Evolutionary conservation across 2,113 vertebrate species (phyloP).

Genomic region (Pachypanchax playfairii): DNA sequence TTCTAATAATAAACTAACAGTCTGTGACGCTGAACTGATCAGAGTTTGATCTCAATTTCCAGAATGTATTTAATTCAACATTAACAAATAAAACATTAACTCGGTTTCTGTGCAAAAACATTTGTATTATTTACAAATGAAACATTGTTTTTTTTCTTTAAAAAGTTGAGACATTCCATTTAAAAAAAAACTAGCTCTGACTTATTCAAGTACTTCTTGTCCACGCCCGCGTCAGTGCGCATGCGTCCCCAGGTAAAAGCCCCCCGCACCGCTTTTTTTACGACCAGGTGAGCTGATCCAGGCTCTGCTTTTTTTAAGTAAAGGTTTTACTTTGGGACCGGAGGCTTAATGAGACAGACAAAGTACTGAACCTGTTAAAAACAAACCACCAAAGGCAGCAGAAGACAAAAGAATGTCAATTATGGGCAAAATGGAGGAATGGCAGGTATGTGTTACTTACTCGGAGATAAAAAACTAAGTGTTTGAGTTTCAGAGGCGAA

Average conservation of each 20-base stretch:
- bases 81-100: too few species aligned
- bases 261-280: constrained; percentile 82
- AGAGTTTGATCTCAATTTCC: too few species aligned
- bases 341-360: constrained; percentile 81
- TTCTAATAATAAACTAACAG: too few species aligned
- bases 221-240: constrained; percentile 85
- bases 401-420: constrained; percentile 88
- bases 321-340: constrained; percentile 85
- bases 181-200: background rate
- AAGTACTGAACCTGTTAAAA: constrained; percentile 77
- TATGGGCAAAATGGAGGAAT: constrained; percentile 95
- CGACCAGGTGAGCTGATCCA: constrained; percentile 92
- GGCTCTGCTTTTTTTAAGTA: constrained; percentile 84
- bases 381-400: constrained; percentile 48
- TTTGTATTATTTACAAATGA: too few species aligned
- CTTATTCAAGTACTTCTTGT: constrained; percentile 26
- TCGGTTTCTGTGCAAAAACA: too few species aligned
- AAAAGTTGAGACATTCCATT: too few species aligned
- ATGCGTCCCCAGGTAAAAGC: constrained; percentile 90
- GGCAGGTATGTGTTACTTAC: constrained; percentile 88
- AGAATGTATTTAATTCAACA: too few species aligned
- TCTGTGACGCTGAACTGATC: too few species aligned
- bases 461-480: constrained; percentile 59
- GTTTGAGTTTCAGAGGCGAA: constrained; percentile 35
- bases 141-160: too few species aligned